Conservation (phyloP, 35 echinoderm and acorn worm species). For the Eucidaris tribuloides region DNA sequence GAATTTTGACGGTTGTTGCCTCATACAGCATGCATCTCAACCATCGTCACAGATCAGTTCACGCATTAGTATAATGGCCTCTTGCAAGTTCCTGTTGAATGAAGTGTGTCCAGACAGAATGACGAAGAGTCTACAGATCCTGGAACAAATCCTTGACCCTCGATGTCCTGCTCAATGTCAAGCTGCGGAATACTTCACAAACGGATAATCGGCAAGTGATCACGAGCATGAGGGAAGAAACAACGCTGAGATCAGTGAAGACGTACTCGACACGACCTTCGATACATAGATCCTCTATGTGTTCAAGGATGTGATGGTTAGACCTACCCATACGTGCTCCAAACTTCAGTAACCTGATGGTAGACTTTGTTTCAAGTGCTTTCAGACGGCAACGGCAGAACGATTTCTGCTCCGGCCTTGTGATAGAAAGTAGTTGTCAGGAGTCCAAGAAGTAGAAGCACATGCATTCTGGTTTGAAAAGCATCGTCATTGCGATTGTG, state of each 20-base stretch:
- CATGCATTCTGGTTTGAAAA: conserved; percentile 81
- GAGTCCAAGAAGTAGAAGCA: conserved; percentile 85
- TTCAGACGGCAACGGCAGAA: conserved; percentile 65
- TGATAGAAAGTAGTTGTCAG: conserved; percentile 80
- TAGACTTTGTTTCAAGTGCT: conserved; percentile 61
- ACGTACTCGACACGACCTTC: conserved; percentile 89
- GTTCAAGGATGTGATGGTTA: conserved; percentile 67
- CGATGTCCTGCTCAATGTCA: conserved; percentile 90
- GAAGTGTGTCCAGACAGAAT: conserved; percentile 84
- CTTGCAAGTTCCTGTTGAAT: conserved; percentile 74
- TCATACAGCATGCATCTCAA: conserved; percentile 75
- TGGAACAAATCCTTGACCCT: conserved; percentile 82
- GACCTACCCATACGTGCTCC: conserved; percentile 89
- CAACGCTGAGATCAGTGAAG: conserved; percentile 91
- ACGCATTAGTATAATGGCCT: conserved; percentile 55
- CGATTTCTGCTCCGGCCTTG: conserved; percentile 66
- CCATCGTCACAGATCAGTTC: conserved; percentile 80
- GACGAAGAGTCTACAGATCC: conserved; percentile 72
- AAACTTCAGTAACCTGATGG: conserved; percentile 82
- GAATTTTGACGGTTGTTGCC: conserved; percentile 64
- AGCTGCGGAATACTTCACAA: conserved; percentile 91
- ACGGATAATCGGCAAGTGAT: conserved; percentile 45
- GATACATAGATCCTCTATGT: conserved; percentile 55
- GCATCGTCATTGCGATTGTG: conserved; percentile 61
- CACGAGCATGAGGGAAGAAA: conserved; percentile 89